These are phyloP conservation scores for Macaria notata DNA, from an alignment of 2,888 invertebrate genomes.

Conservation along the genomic window DNA sequence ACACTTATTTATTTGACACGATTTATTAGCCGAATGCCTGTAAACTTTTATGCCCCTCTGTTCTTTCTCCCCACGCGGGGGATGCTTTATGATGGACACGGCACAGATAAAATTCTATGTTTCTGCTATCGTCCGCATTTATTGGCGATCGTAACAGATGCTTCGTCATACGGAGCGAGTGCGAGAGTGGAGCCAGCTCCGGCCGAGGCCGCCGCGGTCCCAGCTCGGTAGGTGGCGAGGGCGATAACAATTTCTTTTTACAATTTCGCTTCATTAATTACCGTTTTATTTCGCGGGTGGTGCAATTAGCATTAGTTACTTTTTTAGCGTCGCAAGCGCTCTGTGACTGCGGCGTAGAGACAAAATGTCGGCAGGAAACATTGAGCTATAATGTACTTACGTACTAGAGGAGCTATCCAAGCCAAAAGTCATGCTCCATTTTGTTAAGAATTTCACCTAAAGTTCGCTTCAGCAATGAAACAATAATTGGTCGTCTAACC, in stretches of 20 bases:
- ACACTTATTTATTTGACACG: conserved; percentile 82
- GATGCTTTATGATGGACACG: conserved; percentile 76
- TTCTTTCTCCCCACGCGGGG: conserved; percentile 52
- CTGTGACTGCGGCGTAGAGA: conserved; percentile 54
- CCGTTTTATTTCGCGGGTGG: conserved; percentile 63
- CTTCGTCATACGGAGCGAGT: conserved; percentile 45
- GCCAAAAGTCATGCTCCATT: too few relatives aligned
- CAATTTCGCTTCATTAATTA: conserved; percentile 67
- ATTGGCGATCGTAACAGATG: conserved; percentile 72
- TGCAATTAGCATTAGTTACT: conserved; percentile 74
- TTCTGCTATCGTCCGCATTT: conserved; percentile 64
- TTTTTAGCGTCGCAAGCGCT: conserved; percentile 56
- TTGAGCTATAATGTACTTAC: too few relatives aligned
- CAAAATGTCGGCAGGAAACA: conserved; percentile 74
- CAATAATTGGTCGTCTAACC: too few relatives aligned
- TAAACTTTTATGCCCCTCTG: conserved; percentile 77
- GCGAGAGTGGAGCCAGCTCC: conserved; percentile 31
- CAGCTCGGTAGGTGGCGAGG: conserved; percentile 39
- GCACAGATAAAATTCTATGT: conserved; percentile 75
- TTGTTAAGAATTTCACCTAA: too few relatives aligned
- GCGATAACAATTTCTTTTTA: conserved; percentile 61
- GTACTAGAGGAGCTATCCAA: too few relatives aligned
- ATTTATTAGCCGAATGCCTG: conserved; percentile 81
- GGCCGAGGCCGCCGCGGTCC: conserved; percentile 1
- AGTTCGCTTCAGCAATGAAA: too few relatives aligned